Conservation (phyloP, 2,113 vertebrate genomes). For the Condylura cristata region DNA sequence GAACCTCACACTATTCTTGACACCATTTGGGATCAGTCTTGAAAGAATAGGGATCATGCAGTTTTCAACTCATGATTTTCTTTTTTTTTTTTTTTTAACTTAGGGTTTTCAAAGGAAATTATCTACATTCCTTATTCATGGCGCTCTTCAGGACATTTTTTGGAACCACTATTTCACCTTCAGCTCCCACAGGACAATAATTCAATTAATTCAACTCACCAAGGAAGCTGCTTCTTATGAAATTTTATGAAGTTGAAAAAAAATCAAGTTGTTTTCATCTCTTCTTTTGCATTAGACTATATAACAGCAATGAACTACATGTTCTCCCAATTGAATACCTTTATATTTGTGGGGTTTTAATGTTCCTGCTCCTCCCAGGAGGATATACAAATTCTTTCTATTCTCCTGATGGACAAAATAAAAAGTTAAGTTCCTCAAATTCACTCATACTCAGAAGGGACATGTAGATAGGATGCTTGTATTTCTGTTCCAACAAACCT, state of each 20-base stretch:
- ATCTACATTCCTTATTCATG: background rate
- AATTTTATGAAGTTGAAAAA: background rate
- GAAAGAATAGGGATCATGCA: constrained; percentile 56
- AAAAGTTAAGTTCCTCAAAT: background rate
- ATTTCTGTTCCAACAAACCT: background rate
- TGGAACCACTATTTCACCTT: background rate
- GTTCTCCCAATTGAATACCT: background rate
- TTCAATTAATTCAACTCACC: constrained; percentile 38
- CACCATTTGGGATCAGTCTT: constrained; percentile 63
- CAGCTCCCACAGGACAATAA: background rate
- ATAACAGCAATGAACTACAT: background rate
- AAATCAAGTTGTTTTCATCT: background rate
- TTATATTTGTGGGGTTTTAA: background rate
- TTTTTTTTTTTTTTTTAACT: background rate
- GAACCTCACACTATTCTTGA: constrained; percentile 73
- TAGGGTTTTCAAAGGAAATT: constrained; percentile 59
- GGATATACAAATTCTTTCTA: background rate
- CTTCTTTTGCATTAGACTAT: background rate
- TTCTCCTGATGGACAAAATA: background rate
- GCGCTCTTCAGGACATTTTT: background rate
- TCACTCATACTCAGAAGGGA: background rate
- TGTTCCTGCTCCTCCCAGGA: background rate
- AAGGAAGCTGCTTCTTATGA: background rate
- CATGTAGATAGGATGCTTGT: background rate
- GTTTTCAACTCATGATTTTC: background rate